Base-by-base conservation (phyloP, 2,113 vertebrate species). In the Salvelinus fontinalis region DNA sequence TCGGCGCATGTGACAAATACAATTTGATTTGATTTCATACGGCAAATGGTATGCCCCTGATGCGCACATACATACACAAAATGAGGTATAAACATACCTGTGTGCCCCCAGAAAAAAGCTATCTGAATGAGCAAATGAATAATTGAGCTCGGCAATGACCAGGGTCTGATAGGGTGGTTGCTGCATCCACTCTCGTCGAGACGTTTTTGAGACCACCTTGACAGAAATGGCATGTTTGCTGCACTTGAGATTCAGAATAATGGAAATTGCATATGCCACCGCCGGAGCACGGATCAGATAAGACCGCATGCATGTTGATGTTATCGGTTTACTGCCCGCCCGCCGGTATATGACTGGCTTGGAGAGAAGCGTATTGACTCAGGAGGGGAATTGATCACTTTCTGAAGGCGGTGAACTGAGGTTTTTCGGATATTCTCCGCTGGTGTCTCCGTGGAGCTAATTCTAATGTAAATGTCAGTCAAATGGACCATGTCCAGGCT, bases 391-490 rank as follows among this genome's bases (percentile, higher is more conserved):
- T 70, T 64, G 22, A 44, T 44, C 73, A 27, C 73, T 82, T 82
- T 81, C 62, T 24, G 20, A 67, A 49, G 59, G 74, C 70, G 27
- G 54, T 77, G 20, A 73, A 75, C 49, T 75, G 26, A 20, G 27
- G 29, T 22, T 69, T 67, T 71, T 64, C 74, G 26, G 11, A 67
- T 81, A 31, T 80, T 75, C 48, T 65, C 39, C 22, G 66, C 57
- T 44, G 65, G 72, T 59, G 67, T 67, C 75, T 74, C 73, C 57
- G 26, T 79, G 67, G 70, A 84, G 70, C 76, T 90, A 82, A 91
- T 91, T 88, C 84, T 77, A 88, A 88, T 87, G 88, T 88, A 91
- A 90, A 91, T 89, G 88, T 78, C 39, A 44, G 39, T 44, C 86
- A 79, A 57, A 73, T 81, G 57, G 75, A 74, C 75, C 49, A 4